A percentile compares a stretch with the other conserved stretches of the same genome.
These are phyloP conservation scores for Erinaceus europaeus DNA, from an alignment of 2,113 vertebrate species.

Conservation along the genomic window DNA sequence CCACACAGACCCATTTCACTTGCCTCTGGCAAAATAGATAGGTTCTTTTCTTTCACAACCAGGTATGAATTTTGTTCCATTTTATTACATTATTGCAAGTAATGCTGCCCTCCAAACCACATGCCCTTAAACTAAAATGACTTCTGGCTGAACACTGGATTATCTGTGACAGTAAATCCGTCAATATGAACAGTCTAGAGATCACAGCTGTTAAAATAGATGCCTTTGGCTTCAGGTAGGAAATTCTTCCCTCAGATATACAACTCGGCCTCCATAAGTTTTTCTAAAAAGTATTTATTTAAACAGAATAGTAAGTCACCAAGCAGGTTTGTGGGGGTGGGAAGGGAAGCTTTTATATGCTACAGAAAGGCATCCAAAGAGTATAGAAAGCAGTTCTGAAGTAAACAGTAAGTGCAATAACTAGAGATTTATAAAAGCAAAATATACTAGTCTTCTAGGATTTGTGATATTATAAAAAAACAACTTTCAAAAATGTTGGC, in stretches of 20 bases:
- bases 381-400: neutral
- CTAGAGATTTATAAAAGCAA: neutral
- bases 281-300: slow-evolving; percentile 38
- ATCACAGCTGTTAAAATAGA: slow-evolving; percentile 42
- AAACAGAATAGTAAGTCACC: slow-evolving; percentile 44
- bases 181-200: slow-evolving; percentile 12
- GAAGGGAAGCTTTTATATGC: too few species aligned
- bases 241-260: slow-evolving; percentile 24
- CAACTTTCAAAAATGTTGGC: neutral
- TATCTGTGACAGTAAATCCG: slow-evolving; percentile 66
- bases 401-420: slow-evolving; percentile 18
- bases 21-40: slow-evolving; percentile 61
- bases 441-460: slow-evolving; percentile 1
- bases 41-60: slow-evolving; percentile 57
- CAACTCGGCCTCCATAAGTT: neutral
- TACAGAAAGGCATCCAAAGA: neutral
- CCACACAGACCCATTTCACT: slow-evolving; percentile 40
- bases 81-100: slow-evolving; percentile 70
- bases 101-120: slow-evolving; percentile 48
- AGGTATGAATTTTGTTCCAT: slow-evolving; percentile 67
- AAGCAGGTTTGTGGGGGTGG: neutral
- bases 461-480: neutral
- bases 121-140: slow-evolving; percentile 66
- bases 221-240: slow-evolving; percentile 43
- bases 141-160: slow-evolving; percentile 48